A percentile compares a stretch with the other conserved stretches of the same genome.
Conservation (phyloP, 2,797 vertebrate genomes). For the Peromyscus attwateri region DNA sequence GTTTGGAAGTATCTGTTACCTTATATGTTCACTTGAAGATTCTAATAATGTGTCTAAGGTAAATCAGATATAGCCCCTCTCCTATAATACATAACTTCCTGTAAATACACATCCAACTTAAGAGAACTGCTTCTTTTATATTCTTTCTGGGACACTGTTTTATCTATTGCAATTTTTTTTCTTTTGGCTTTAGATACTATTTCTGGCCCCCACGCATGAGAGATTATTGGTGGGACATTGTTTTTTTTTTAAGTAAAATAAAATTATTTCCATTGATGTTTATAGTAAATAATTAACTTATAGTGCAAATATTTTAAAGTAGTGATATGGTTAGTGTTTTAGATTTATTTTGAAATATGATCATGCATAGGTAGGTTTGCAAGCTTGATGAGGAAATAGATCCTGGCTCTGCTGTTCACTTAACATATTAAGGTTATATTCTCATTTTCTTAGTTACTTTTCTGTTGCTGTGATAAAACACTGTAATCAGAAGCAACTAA, state of each 20-base stretch:
- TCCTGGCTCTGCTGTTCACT: neutral
- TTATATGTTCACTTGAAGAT: neutral
- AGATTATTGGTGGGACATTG: neutral
- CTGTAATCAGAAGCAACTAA: neutral
- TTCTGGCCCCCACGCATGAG: neutral
- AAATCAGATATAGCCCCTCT: neutral
- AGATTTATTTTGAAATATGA: neutral
- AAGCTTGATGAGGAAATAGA: neutral
- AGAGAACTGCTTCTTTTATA: neutral
- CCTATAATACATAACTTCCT: neutral
- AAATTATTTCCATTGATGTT: neutral
- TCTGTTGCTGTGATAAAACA: neutral
- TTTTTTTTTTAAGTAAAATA: constrained; percentile 13
- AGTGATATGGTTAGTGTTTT: neutral
- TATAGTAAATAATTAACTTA: neutral
- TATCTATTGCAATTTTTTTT: neutral
- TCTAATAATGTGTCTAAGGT: neutral
- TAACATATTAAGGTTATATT: neutral
- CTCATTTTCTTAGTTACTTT: too few relatives aligned
- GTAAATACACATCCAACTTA: neutral
- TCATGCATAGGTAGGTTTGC: neutral
- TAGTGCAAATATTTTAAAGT: neutral
- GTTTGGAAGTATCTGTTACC: neutral
- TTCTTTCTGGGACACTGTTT: constrained; percentile 6
- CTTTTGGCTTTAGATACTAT: neutral